Percentiles rank a stretch among this genome's conserved stretches.
Evolutionary conservation across 1,140 invertebrate genomes (phyloP).

Genomic region (Bombus difficillimus): DNA sequence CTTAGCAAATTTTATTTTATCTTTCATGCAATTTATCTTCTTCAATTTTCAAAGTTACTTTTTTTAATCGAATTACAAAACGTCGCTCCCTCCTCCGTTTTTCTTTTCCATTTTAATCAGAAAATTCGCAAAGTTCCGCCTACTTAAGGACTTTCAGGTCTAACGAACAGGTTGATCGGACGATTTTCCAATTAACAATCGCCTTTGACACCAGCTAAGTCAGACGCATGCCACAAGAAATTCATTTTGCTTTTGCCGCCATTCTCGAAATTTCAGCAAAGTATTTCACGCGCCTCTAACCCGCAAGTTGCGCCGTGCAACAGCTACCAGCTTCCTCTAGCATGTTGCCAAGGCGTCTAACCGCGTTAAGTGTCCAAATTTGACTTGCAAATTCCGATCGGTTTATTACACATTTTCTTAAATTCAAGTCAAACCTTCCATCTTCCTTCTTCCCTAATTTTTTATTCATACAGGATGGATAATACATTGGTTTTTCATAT

Average conservation of each 20-base stretch:
- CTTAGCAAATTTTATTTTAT: no score
- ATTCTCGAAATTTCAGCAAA: neutral
- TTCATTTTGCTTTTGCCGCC: neutral
- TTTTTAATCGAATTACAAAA: no score
- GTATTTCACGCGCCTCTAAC: neutral
- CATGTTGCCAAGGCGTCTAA: neutral
- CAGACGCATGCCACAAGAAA: neutral
- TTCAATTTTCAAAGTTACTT: no score
- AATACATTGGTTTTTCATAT: no score
- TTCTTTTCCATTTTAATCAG: no score
- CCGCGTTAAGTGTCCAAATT: slow-evolving; percentile 1
- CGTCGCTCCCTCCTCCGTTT: no score
- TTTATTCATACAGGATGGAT: no score
- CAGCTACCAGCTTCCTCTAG: neutral
- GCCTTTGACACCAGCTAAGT: no score
- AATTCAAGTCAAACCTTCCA: neutral
- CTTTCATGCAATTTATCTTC: no score
- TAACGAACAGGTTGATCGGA: neutral
- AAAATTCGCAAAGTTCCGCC: no score
- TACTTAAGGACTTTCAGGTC: no score
- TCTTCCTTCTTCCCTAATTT: no score
- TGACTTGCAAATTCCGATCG: neutral
- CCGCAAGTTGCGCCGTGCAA: neutral
- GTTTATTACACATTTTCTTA: neutral
- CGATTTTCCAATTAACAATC: neutral